Conservation (phyloP, 2,888 invertebrate species). For the Dastarcus helophoroides region DNA sequence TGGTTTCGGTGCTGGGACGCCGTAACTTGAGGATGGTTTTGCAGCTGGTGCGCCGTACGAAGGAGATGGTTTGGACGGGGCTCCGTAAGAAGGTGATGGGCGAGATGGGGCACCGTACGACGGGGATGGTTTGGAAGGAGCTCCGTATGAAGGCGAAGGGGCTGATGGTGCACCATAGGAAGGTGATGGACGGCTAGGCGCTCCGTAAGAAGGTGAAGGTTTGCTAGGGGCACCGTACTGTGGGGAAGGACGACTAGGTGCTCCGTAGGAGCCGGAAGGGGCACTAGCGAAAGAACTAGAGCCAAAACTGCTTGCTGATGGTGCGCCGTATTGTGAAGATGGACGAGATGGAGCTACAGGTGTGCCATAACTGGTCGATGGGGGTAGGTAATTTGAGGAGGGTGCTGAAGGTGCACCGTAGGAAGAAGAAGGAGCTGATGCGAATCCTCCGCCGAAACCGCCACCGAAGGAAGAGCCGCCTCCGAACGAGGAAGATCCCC, state of each 20-base stretch:
- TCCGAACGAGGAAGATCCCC: conserved; percentile 28
- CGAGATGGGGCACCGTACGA: conserved; percentile 37
- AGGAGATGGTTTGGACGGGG: conserved; percentile 25
- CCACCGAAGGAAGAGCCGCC: conserved; percentile 19
- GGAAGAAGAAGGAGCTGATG: conserved; percentile 36
- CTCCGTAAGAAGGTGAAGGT: conserved; percentile 4
- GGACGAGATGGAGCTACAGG: conserved; percentile 27
- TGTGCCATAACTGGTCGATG: conserved; percentile 40
- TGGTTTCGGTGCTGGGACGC: conserved; percentile 20
- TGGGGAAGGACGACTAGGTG: conserved; percentile 2
- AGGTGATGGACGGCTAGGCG: conserved; percentile 12
- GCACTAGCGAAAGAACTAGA: conserved; percentile 6
- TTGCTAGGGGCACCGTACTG: neutral
- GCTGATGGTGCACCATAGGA: conserved; percentile 9
- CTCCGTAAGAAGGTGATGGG: conserved; percentile 28
- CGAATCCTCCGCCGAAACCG: conserved; percentile 35
- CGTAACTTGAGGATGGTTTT: conserved; percentile 26
- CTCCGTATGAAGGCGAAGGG: conserved; percentile 14
- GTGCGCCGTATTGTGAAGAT: too few species aligned
- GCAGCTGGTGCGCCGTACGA: conserved; percentile 31
- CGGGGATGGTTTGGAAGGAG: conserved; percentile 31
- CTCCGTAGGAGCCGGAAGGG: conserved; percentile 11
- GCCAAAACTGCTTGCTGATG: conserved; percentile 8
- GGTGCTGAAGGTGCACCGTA: conserved; percentile 44
- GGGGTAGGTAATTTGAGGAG: conserved; percentile 48